Evolutionary conservation across 2,113 vertebrate species (phyloP).

Genomic region (Sebastes fasciatus): DNA sequence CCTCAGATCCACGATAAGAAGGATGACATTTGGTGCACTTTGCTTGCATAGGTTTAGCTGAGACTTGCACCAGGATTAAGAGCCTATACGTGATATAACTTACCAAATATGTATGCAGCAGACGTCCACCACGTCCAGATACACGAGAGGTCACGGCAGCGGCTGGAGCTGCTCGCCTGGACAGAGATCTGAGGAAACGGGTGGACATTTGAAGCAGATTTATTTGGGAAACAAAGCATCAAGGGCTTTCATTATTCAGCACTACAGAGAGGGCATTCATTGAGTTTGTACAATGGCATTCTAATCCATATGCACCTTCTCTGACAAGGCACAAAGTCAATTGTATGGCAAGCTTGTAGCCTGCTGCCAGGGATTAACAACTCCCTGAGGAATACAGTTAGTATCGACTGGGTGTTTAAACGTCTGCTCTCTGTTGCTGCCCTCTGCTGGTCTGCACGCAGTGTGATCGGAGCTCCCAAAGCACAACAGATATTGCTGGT

Average conservation of each 20-base stretch:
- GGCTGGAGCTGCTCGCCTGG: constrained; percentile 39
- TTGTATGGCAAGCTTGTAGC: constrained; percentile 44
- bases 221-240: constrained; percentile 63
- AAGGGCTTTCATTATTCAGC: constrained; percentile 49
- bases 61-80: background rate
- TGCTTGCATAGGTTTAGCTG: background rate
- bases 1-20: constrained; percentile 5
- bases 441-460: constrained; percentile 68
- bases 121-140: background rate
- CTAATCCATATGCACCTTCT: constrained; percentile 68
- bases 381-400: constrained; percentile 34
- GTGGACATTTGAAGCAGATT: constrained; percentile 53
- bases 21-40: background rate
- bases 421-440: constrained; percentile 60
- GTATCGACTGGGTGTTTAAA: constrained; percentile 21
- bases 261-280: constrained; percentile 69
- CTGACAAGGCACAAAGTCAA: constrained; percentile 67
- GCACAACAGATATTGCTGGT: background rate
- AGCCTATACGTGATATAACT: background rate
- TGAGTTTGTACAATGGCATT: constrained; percentile 49
- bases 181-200: constrained; percentile 50
- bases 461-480: background rate
- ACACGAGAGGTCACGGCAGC: constrained; percentile 39
- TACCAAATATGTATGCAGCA: background rate
- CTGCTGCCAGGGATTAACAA: constrained; percentile 63